These are phyloP conservation scores for Cepaea hortensis DNA, from an alignment of 2,888 invertebrate genomes.

Conservation along the genomic window DNA sequence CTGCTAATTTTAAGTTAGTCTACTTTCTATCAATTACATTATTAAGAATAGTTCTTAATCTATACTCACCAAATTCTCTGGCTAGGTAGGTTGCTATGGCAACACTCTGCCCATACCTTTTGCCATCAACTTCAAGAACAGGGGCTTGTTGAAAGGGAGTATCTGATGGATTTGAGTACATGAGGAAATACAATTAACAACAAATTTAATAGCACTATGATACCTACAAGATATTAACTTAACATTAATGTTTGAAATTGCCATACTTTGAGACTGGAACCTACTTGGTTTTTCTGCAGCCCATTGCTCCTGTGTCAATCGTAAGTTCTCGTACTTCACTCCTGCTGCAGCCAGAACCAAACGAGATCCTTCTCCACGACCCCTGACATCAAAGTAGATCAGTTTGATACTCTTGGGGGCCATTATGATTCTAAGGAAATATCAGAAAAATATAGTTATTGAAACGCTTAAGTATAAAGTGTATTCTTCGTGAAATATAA, in stretches of 20 bases:
- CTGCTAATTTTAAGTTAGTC: too few species aligned
- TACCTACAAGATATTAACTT: too few species aligned
- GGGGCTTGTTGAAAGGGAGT: conserved; percentile 40
- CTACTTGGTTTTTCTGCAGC: conserved; percentile 52
- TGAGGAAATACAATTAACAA: not conserved
- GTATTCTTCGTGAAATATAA: not conserved
- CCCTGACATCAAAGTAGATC: conserved; percentile 53
- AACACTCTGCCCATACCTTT: conserved; percentile 39
- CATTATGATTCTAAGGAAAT: not conserved
- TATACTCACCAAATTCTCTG: conserved; percentile 44
- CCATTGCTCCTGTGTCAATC: conserved; percentile 49
- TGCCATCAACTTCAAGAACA: conserved; percentile 37
- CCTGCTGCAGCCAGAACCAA: conserved; percentile 51
- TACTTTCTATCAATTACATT: too few species aligned
- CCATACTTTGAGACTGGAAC: not conserved
- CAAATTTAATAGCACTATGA: too few species aligned
- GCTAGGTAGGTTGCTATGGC: conserved; percentile 43
- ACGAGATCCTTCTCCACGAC: conserved; percentile 51
- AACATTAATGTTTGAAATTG: too few species aligned
- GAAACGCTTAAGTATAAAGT: not conserved
- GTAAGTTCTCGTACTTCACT: conserved; percentile 50
- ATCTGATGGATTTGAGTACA: not conserved
- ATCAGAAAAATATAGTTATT: not conserved
- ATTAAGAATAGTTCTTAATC: not conserved
- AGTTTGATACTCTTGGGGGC: conserved; percentile 41